phyloP scores from a whole-genome alignment of 2,797 vertebrate genomes.

The Sylvia borin region DNA sequence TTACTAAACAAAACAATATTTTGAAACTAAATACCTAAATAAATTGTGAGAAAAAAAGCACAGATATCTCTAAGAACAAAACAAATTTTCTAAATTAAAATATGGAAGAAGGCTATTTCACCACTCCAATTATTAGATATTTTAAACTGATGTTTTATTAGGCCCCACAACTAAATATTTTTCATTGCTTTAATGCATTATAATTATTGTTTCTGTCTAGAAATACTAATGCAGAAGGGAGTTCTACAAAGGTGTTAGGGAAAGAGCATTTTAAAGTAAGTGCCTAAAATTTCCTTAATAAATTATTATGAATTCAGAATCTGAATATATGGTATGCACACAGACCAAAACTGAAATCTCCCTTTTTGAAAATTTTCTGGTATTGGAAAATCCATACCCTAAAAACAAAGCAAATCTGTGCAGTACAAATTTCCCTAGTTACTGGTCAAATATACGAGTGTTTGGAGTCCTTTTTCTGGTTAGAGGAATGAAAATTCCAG shows the following conservation, averaged over 20 bases:
- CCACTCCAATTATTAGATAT: neutral
- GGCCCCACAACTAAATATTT: neutral
- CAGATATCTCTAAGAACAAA: neutral
- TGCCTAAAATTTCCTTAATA: neutral
- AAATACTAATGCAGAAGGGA: neutral
- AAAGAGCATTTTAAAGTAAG: neutral
- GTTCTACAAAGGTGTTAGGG: neutral
- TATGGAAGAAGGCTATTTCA: neutral
- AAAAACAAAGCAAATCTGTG: neutral
- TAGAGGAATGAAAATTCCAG: neutral
- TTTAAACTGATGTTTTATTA: neutral
- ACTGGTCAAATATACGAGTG: rapidly evolving
- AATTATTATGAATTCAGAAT: neutral
- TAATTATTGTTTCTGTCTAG: neutral
- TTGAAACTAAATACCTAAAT: neutral
- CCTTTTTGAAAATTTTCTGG: neutral
- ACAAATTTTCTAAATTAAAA: neutral
- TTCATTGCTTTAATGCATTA: neutral
- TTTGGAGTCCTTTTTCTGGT: neutral
- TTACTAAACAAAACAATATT: neutral
- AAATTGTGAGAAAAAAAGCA: neutral
- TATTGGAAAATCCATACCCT: neutral
- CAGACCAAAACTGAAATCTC: neutral
- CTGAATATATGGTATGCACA: neutral
- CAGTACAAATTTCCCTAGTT: neutral